Percentiles rank a stretch among this genome's conserved stretches.
These are phyloP conservation scores for Ophion obscuratus DNA, from an alignment of 2,888 invertebrate genomes.

Conservation along the genomic window DNA sequence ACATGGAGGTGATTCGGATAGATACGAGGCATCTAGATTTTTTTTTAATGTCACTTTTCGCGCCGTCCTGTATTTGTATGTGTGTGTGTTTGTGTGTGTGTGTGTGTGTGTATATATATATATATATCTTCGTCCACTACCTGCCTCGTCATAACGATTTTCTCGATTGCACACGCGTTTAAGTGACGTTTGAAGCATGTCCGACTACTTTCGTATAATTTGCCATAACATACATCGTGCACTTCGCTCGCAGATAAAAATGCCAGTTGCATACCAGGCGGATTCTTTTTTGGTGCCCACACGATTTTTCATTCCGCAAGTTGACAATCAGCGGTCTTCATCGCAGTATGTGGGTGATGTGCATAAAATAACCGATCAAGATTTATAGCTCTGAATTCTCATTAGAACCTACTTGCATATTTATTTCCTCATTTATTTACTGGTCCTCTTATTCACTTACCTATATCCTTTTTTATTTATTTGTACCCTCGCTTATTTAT, in stretches of 20 bases:
- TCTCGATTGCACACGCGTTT: slow-evolving; percentile 13
- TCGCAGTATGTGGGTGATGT: slow-evolving; percentile 35
- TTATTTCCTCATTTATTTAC: not conserved
- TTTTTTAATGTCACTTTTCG: no score
- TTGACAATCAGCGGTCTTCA: slow-evolving; percentile 57
- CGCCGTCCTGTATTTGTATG: no score
- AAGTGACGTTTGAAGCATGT: slow-evolving; percentile 21
- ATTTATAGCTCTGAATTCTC: slow-evolving; percentile 57
- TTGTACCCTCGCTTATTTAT: not conserved
- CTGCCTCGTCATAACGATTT: slow-evolving; percentile 12
- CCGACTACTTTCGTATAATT: slow-evolving; percentile 54
- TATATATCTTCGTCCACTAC: not conserved
- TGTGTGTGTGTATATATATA: not conserved
- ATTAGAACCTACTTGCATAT: slow-evolving; percentile 43
- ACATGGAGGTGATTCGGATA: no score
- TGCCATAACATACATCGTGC: slow-evolving; percentile 38
- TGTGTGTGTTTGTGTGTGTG: not conserved
- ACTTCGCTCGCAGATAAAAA: slow-evolving; percentile 40
- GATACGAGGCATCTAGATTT: no score
- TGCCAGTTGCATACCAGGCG: slow-evolving; percentile 54
- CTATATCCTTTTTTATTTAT: not conserved
- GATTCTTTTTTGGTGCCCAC: slow-evolving; percentile 51
- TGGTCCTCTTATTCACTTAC: slow-evolving; percentile 12
- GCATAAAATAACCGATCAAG: slow-evolving; percentile 44
- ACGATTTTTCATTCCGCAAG: slow-evolving; percentile 56